Evolutionary conservation across 2,797 vertebrate genomes (phyloP).

Genomic region (Labeo calbasu): DNA sequence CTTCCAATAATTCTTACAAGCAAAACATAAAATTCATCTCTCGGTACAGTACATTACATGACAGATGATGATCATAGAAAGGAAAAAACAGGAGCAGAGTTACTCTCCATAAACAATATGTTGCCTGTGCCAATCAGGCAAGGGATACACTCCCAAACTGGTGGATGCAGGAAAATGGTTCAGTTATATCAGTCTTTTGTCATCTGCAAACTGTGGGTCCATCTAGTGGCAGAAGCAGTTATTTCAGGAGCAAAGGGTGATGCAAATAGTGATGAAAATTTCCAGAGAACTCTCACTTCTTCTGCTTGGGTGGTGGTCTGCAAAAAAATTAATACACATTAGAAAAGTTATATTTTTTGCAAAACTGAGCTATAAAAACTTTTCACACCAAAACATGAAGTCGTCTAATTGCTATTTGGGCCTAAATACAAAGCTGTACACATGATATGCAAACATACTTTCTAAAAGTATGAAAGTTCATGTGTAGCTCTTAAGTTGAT

Average conservation of each 20-base stretch:
- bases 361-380: not conserved
- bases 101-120: conserved; percentile 20
- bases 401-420: not conserved
- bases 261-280: conserved; percentile 18
- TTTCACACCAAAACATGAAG: not conserved
- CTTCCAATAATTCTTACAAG: conserved; percentile 10
- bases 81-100: not conserved
- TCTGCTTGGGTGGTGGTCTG: conserved; percentile 85
- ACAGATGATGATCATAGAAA: conserved; percentile 20
- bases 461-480: not conserved
- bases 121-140: not conserved
- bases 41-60: conserved; percentile 44
- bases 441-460: not conserved
- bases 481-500: not conserved
- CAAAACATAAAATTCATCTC: conserved; percentile 33
- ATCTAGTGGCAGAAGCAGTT: conserved; percentile 36
- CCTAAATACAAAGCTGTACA: not conserved
- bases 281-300: conserved; percentile 75
- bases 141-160: not conserved
- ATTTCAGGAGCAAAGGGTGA: conserved; percentile 12
- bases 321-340: not conserved
- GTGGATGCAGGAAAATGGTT: conserved; percentile 1
- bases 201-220: conserved; percentile 9
- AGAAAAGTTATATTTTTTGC: not conserved
- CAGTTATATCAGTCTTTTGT: conserved; percentile 32